Evolutionary conservation across 2,113 vertebrate genomes (phyloP).

Genomic region (Colaptes auratus): DNA sequence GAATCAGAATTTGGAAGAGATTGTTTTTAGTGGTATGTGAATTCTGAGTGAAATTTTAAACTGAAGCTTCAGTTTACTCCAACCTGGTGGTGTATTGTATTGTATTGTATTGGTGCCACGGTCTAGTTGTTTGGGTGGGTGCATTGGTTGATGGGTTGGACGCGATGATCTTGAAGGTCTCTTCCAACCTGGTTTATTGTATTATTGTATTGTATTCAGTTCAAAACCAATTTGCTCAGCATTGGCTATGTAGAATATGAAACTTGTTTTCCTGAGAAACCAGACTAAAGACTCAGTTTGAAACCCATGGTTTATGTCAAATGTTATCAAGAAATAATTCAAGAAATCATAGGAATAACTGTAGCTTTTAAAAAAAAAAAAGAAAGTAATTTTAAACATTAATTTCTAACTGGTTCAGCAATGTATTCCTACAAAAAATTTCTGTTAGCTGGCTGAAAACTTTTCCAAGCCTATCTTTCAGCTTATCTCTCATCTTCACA

Average conservation of each 20-base stretch:
- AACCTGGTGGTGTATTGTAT: no score
- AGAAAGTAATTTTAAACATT: not conserved
- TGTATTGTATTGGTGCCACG: no score
- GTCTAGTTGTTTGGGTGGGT: no score
- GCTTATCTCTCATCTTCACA: conserved; percentile 37
- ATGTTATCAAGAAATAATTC: not conserved
- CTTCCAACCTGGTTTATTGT: no score
- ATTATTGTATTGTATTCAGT: no score
- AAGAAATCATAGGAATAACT: not conserved
- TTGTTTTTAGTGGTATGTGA: not conserved
- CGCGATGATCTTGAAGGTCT: no score
- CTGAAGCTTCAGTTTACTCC: not conserved
- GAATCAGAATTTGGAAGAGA: not conserved
- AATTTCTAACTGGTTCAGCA: not conserved
- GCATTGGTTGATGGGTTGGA: no score
- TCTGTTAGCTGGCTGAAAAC: not conserved
- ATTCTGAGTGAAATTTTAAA: not conserved
- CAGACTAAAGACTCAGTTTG: not conserved
- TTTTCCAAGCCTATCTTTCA: conserved; percentile 2
- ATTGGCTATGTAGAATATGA: not conserved
- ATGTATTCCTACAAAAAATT: not conserved
- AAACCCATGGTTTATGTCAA: not conserved
- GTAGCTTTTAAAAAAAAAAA: not conserved
- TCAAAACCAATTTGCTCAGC: not conserved
- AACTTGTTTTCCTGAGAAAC: not conserved